Evolutionary conservation across 2,888 invertebrate genomes (phyloP).

Genomic region (Hypena proboscidalis): DNA sequence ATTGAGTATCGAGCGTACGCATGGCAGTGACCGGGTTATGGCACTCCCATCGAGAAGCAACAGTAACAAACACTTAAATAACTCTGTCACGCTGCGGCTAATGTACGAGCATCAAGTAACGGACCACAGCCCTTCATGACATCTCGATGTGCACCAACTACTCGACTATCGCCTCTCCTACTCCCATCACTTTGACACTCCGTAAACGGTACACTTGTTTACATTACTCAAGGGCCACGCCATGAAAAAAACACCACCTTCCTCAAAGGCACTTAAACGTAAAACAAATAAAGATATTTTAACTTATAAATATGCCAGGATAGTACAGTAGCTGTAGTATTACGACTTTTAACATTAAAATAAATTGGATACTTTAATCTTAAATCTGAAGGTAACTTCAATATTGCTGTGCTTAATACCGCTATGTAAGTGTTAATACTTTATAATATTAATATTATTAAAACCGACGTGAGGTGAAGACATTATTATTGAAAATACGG

Average conservation of each 20-base stretch:
- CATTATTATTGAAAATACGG: too few relatives aligned
- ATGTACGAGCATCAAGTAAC: conserved; percentile 70
- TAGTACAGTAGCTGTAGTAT: conserved; percentile 40
- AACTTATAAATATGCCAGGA: conserved; percentile 31
- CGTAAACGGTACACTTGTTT: conserved; percentile 57
- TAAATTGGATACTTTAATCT: conserved; percentile 53
- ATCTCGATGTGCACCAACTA: conserved; percentile 42
- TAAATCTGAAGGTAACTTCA: conserved; percentile 46
- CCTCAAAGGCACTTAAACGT: conserved; percentile 43
- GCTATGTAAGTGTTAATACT: conserved; percentile 47
- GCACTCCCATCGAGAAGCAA: conserved; percentile 59
- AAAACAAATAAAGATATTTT: conserved; percentile 37
- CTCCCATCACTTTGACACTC: conserved; percentile 55
- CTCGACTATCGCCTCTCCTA: conserved; percentile 33
- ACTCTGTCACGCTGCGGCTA: conserved; percentile 70
- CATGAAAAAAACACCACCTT: conserved; percentile 29
- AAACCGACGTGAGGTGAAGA: too few relatives aligned
- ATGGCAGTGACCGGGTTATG: conserved; percentile 65
- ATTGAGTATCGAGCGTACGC: conserved; percentile 45
- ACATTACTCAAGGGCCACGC: conserved; percentile 56
- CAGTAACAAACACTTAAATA: conserved; percentile 78
- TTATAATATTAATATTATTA: conserved; percentile 47
- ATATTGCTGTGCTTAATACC: conserved; percentile 28
- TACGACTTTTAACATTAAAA: conserved; percentile 48
- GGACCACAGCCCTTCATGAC: conserved; percentile 73